Base-by-base conservation (phyloP, 2,888 invertebrate species). In the Pocota personata region DNA sequence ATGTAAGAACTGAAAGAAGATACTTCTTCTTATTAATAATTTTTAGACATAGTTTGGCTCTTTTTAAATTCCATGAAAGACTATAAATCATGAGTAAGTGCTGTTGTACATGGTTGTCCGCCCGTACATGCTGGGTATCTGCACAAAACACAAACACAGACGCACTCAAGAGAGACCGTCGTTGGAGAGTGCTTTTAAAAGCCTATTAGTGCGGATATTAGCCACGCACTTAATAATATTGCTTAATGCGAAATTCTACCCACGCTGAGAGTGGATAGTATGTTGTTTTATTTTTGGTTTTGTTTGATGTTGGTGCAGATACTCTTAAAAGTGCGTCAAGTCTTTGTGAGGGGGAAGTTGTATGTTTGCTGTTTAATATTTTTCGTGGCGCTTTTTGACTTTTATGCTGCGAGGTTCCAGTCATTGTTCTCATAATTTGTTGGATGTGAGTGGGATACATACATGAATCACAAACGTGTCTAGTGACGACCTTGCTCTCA, bases 21-120 rank as follows among this genome's bases (percentile, higher is more conserved):
- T 58, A 46, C 57, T 46, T 30, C 30, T 69, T 35, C 10, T 40
- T 10, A 55, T 16, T 40, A 55, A 69, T 40, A 40, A 55, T 30
- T 14, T 57, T 52, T 14, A 43, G 60, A 75, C 75, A 82, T 2
- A 43, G 52, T 35, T 82, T 60, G 52, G 66, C 67, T 67, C 78
- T 78, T 78, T 62, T 37, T 21, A 37, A 73, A 55, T 66, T 67
- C 67, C 4, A 62, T 67, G 24, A 62, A 78, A 73, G 72, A 27
- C 60, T 43, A 78, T 83, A 73, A 83, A 83, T 83, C 83, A 83
- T 67, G 66, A 52, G 55, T 27, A 24, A 37, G 48, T 30, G 50
- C 52, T 32, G 52, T 14, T 4, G 32, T 40, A 35, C 43, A 40
- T 46, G 48, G 3, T 66, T 21, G 50, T 37, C 30, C 14, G 21